Evolutionary conservation across 2,888 invertebrate genomes (phyloP), one percentile per base, ranked within the genome.

Genomic region (Melanophora roralis): DNA sequence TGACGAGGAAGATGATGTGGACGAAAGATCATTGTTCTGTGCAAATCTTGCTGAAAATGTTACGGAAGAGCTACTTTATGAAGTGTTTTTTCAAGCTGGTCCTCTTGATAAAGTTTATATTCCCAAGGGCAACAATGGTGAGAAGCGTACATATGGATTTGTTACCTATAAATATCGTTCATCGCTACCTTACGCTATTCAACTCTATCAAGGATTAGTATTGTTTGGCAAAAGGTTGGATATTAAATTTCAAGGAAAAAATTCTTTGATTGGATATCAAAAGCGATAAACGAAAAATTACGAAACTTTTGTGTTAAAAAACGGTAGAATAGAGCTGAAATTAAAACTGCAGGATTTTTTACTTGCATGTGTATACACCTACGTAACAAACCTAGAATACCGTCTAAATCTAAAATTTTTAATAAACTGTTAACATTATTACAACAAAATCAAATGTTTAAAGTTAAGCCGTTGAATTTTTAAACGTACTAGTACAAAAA

Each of bases 61-160:
- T 0, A 94, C 95, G 0, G 96, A 97, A 87, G 95, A 95, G 86
- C 84, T 96, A 47, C 90, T 97, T 0, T 96, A 94, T 85, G 97
- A 97, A 89, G 90, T 97, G 57, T 97, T 97, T 90, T 87, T 96
- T 49, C 84, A 89, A 84, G 88, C 88, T 16, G 97, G 96, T 6
- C 97, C 97, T 0, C 87, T 97, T 67, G 94, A 95, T 86, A 93
- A 92, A 85, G 94, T 96, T 2, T 91, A 91, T 79, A 95, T 97
- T 84, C 94, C 96, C 0, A 93, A 92, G 85, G 95, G 95, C 85
- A 94, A 94, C 83, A 93, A 94, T 12, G 88, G 88, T 1, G 92
- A 93, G 12, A 93, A 92, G 82, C 93, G 93, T 83, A 91, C 91
- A 81, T 97, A 93, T 89, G 96, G 93, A 2, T 97, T 97, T 86